Evolutionary conservation across 1,140 invertebrate species (phyloP).

Genomic region (Cryptotermes secundus): DNA sequence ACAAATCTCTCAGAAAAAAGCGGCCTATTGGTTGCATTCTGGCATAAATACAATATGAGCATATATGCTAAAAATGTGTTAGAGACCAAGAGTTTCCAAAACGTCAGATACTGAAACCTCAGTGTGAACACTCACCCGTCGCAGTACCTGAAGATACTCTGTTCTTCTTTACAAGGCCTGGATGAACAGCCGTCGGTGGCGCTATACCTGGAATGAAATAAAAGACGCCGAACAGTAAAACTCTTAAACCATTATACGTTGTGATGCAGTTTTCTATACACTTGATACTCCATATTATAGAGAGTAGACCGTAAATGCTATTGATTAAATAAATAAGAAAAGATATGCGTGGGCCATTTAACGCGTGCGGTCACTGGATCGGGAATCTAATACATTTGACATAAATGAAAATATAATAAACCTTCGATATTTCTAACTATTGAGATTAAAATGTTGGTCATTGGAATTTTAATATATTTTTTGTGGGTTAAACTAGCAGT

Average conservation of each 20-base stretch:
- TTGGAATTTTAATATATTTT: too few species aligned
- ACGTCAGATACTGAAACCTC: too few species aligned
- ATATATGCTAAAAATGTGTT: neutral
- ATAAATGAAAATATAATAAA: too few species aligned
- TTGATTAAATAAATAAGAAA: too few species aligned
- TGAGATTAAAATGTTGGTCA: too few species aligned
- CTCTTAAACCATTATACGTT: neutral
- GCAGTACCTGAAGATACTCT: conserved; percentile 31
- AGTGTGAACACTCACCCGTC: conserved; percentile 27
- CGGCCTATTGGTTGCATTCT: neutral
- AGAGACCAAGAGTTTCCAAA: neutral
- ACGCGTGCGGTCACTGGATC: too few species aligned
- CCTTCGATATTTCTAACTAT: too few species aligned
- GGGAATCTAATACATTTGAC: too few species aligned
- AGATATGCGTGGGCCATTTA: too few species aligned
- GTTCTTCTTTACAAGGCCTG: conserved; percentile 28
- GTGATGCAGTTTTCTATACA: neutral
- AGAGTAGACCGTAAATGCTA: too few species aligned
- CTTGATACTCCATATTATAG: too few species aligned
- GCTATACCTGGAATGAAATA: neutral
- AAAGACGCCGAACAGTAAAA: neutral
- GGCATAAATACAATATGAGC: neutral
- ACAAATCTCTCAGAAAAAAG: neutral
- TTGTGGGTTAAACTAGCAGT: too few species aligned
- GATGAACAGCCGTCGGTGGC: neutral